These are phyloP conservation scores for Acipenser oxyrinchus DNA, from an alignment of 2,797 vertebrate genomes.

Conservation along the genomic window DNA sequence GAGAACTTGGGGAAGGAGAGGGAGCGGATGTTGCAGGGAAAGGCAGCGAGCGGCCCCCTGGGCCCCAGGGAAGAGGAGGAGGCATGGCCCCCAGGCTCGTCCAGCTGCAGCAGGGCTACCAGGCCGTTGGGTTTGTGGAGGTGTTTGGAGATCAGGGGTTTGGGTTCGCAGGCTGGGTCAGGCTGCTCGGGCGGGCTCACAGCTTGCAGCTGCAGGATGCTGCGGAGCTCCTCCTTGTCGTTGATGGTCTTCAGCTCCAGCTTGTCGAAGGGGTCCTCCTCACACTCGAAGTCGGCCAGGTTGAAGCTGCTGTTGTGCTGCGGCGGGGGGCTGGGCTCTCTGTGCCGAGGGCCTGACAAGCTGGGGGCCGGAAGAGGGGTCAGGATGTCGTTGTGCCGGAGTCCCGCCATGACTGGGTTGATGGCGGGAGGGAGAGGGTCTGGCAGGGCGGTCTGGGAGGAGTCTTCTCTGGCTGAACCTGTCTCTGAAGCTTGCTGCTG, in stretches of 20 bases:
- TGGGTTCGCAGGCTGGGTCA: slow-evolving; percentile 33
- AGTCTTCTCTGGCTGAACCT: slow-evolving; percentile 37
- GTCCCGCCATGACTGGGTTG: slow-evolving; percentile 81
- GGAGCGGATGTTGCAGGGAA: slow-evolving; percentile 95
- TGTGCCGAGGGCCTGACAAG: slow-evolving; percentile 53
- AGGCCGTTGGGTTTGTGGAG: slow-evolving; percentile 88
- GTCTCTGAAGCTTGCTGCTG: slow-evolving; percentile 15
- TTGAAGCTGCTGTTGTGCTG: slow-evolving; percentile 73
- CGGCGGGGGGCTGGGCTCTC: slow-evolving; percentile 58
- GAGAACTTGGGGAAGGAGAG: slow-evolving; percentile 89
- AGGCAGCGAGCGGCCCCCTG: slow-evolving; percentile 49
- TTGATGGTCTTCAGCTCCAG: slow-evolving; percentile 91
- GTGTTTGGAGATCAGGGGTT: slow-evolving; percentile 40
- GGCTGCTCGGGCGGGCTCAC: slow-evolving; percentile 19
- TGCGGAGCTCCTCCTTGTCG: slow-evolving; percentile 87
- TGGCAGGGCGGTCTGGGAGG: slow-evolving; percentile 45
- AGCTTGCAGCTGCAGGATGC: slow-evolving; percentile 77
- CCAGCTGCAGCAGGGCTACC: slow-evolving; percentile 78
- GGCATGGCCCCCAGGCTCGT: slow-evolving; percentile 42
- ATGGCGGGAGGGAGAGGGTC: slow-evolving; percentile 71
- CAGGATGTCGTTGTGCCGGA: slow-evolving; percentile 86
- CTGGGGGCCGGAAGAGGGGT: slow-evolving; percentile 83
- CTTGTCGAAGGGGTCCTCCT: slow-evolving; percentile 96
- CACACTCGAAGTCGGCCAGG: slow-evolving; percentile 92
- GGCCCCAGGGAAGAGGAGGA: slow-evolving; percentile 42